Evolutionary conservation across 2,797 vertebrate species (phyloP), one percentile per base, ranked within the genome.

Genomic region (Emys orbicularis): DNA sequence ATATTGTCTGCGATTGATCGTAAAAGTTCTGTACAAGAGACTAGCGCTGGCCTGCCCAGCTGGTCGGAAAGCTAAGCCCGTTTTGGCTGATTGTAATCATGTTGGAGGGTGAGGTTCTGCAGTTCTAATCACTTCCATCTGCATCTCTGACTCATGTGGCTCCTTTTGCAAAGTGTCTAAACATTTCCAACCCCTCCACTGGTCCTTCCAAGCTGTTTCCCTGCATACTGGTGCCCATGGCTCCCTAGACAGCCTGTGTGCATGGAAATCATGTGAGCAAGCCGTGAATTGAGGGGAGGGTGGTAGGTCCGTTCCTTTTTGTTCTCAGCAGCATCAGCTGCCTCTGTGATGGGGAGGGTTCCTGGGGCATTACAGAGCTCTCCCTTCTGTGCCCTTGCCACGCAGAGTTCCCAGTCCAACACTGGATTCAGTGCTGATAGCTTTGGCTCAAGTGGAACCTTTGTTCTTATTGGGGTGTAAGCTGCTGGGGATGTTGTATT

Each of bases 71-170:
- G 41, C 56, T 1, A 11, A 59, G 80, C 37, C 53, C 61, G 4
- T 83, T 37, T 19, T 19, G 37, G 76, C 84, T 8, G 47, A n/a
- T 61, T 59, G 44, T 81, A 15, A 8, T 68, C 81, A 50, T 84
- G 15, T 3, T 50, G 81, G 82, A 1, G 25, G 8, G 23, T 4
- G 8, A 53, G 81, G 77, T 90, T n/a, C 84, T 4, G 79, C 96
- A 91, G 88, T 2, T 79, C 59, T 97, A 95, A 97, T 97, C 65
- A 5, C 81, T 96, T 94, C 96, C 96, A 97, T 89, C 96, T 97
- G 96, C 89, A 68, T 68, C 82, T 56, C 90, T 88, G 96, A 97
- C 87, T 94, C 95, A 97, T 4, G 49, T 93, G 86, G 52, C 83
- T 93, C 91, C 81, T 81, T 81, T 87, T 95, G 96, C 90, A 92